Evolutionary conservation across 2,888 invertebrate genomes (phyloP).

Genomic region (Chrysina gloriosa): DNA sequence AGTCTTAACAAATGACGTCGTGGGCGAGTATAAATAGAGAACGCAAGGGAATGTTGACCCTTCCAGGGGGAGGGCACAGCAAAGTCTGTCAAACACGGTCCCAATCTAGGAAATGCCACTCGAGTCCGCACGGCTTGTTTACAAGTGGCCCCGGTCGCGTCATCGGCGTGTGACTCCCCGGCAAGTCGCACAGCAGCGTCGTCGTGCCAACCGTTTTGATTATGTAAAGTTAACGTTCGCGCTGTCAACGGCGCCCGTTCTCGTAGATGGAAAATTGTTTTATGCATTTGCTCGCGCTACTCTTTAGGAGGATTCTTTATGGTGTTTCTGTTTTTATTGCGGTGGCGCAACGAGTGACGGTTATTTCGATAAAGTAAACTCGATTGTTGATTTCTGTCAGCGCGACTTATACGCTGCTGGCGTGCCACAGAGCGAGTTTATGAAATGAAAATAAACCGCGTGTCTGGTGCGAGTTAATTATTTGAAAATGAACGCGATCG

Average conservation of each 20-base stretch:
- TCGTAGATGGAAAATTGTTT: conserved; percentile 34
- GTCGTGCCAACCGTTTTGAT: not conserved
- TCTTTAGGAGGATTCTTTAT: conserved; percentile 29
- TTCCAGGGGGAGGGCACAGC: conserved; percentile 49
- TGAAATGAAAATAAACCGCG: conserved; percentile 28
- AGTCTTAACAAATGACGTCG: conserved; percentile 24
- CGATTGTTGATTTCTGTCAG: conserved; percentile 36
- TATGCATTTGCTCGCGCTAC: conserved; percentile 23
- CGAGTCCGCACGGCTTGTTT: conserved; percentile 54
- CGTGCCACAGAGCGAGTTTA: conserved; percentile 2
- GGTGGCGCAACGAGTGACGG: conserved; percentile 33
- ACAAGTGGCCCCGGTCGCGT: conserved; percentile 42
- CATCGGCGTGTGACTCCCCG: conserved; percentile 18
- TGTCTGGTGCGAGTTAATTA: conserved; percentile 8
- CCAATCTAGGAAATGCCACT: conserved; percentile 56
- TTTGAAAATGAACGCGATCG: conserved; percentile 9
- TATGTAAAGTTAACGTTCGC: conserved; percentile 34
- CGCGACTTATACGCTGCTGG: conserved; percentile 14
- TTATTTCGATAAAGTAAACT: conserved; percentile 31
- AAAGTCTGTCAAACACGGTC: conserved; percentile 56
- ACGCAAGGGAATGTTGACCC: conserved; percentile 31
- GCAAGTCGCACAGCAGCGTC: not conserved
- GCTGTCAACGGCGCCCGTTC: conserved; percentile 32
- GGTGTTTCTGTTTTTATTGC: conserved; percentile 32
- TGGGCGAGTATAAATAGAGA: conserved; percentile 18